These are phyloP conservation scores for Embiotoca jacksoni DNA, from an alignment of 2,113 vertebrate species.

Conservation along the genomic window DNA sequence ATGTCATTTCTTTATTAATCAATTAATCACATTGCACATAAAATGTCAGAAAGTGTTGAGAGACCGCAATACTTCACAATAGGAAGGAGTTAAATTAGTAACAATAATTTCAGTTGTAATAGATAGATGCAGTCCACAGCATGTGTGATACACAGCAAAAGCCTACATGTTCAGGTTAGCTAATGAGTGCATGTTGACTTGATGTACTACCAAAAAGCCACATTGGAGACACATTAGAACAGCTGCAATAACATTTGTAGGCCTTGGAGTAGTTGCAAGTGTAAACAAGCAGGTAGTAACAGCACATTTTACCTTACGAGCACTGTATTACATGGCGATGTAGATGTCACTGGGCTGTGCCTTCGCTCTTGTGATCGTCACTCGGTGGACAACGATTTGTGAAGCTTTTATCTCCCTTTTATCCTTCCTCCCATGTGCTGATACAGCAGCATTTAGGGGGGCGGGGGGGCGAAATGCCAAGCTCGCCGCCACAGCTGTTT, in stretches of 20 bases:
- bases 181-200: background rate
- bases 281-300: slow-evolving; percentile 30
- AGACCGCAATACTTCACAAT: too few relatives aligned
- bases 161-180: too few relatives aligned
- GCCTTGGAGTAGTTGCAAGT: slow-evolving; percentile 17
- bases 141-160: background rate
- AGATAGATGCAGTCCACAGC: background rate
- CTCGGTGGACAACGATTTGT: slow-evolving; percentile 35
- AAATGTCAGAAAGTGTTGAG: background rate
- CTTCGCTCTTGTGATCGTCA: slow-evolving; percentile 34
- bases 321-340: slow-evolving; percentile 2
- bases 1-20: background rate
- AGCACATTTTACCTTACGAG: background rate
- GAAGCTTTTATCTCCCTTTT: slow-evolving; percentile 59
- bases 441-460: slow-evolving; percentile 67
- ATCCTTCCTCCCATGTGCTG: slow-evolving; percentile 66
- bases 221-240: background rate
- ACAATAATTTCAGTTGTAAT: too few relatives aligned
- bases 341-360: slow-evolving; percentile 34
- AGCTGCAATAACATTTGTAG: background rate
- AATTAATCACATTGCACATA: background rate
- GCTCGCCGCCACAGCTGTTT: slow-evolving; percentile 75
- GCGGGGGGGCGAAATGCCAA: slow-evolving; percentile 42
- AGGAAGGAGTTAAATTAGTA: too few relatives aligned
- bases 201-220: too few relatives aligned